These are phyloP conservation scores for Beris morrisii DNA, from an alignment of 2,888 invertebrate genomes.

Conservation along the genomic window DNA sequence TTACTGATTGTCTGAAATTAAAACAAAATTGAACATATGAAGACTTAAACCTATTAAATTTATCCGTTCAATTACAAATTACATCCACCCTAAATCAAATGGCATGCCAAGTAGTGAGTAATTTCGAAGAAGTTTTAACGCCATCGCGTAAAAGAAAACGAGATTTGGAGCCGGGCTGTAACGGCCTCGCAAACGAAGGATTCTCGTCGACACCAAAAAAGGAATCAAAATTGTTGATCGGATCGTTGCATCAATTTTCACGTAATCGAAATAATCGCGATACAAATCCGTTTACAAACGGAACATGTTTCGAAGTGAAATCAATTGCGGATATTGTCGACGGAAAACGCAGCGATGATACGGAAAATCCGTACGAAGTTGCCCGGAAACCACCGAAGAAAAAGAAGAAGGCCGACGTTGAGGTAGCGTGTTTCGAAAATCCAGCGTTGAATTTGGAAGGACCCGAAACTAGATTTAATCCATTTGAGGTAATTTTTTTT, in stretches of 20 bases:
- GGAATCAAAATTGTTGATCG: constrained; percentile 45
- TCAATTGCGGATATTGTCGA: constrained; percentile 48
- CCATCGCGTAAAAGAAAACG: constrained; percentile 53
- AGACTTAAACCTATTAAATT: not conserved
- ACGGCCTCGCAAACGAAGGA: constrained; percentile 47
- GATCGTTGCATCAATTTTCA: constrained; percentile 32
- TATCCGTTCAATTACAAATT: not conserved
- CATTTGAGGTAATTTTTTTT: constrained; percentile 50
- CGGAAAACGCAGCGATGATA: constrained; percentile 26
- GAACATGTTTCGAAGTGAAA: constrained; percentile 50
- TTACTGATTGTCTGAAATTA: constrained; percentile 6
- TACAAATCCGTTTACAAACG: constrained; percentile 39
- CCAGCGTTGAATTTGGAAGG: constrained; percentile 53
- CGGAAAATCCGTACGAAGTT: constrained; percentile 53
- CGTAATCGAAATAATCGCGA: constrained; percentile 14
- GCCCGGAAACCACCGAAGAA: constrained; percentile 54
- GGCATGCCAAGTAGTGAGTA: constrained; percentile 31
- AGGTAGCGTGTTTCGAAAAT: constrained; percentile 53
- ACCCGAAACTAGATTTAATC: constrained; percentile 54
- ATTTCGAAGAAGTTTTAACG: constrained; percentile 41
- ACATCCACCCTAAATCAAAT: too few species aligned
- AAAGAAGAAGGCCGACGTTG: constrained; percentile 48
- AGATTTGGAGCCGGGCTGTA: constrained; percentile 40
- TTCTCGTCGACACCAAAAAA: constrained; percentile 54
- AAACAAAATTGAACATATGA: not conserved